A percentile compares a stretch with the other conserved stretches of the same genome.
These are phyloP conservation scores for Clangula hyemalis DNA, from an alignment of 2,797 vertebrate species.

Conservation along the genomic window DNA sequence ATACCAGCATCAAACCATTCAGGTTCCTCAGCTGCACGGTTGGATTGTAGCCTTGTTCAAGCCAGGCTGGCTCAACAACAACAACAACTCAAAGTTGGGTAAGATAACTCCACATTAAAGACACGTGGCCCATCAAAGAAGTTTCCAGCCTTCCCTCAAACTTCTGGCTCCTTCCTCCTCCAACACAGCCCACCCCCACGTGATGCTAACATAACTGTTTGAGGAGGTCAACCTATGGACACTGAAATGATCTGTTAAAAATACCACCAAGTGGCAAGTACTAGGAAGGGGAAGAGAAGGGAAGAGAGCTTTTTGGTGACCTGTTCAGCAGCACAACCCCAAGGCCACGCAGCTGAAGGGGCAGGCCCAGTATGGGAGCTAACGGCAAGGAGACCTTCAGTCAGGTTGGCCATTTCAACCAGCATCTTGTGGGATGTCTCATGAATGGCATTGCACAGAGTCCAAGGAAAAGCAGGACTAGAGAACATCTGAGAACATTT, in stretches of 20 bases:
- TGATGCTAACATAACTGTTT: neutral
- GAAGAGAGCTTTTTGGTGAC: neutral
- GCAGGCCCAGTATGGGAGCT: neutral
- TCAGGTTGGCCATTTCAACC: neutral
- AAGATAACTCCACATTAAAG: neutral
- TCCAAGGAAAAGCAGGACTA: neutral
- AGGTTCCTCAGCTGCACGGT: neutral
- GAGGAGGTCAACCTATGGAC: neutral
- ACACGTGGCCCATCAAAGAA: neutral
- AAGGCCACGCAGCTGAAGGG: neutral
- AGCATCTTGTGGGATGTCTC: neutral
- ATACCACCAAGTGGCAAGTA: neutral
- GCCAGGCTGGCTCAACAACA: neutral
- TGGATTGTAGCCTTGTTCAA: neutral
- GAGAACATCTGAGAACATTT: neutral
- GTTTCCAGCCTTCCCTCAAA: neutral
- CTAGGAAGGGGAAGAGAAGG: neutral
- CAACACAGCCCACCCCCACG: neutral
- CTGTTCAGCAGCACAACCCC: neutral
- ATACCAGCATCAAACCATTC: neutral
- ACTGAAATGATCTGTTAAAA: neutral
- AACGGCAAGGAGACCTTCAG: neutral
- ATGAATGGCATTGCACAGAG: neutral
- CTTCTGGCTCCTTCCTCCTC: neutral
- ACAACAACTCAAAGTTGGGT: neutral